Base-by-base conservation (phyloP, 2,888 invertebrate species). In the Hypselothyrea guttata region DNA sequence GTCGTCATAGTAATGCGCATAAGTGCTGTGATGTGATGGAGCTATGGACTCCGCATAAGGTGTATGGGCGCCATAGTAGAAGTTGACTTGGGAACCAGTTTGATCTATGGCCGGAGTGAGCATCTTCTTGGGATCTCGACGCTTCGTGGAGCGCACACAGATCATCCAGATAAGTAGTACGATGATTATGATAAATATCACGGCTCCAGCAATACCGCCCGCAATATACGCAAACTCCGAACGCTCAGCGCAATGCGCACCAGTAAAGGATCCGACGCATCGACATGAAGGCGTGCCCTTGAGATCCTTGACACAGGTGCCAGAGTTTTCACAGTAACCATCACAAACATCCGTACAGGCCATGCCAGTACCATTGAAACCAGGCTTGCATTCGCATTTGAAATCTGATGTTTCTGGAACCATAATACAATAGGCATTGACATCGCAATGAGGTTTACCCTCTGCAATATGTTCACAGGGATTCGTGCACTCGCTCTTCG, bases 111-210 rank as follows among this genome's bases (percentile, higher is more conserved):
- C 96, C 66, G 96, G 96, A 12, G 95, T 95, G 13, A 96, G 91
- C 86, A 97, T 94, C 91, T 97, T 97, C 93, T 97, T 97, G 79
- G 97, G 96, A 92, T 97, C 96, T 88, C 95, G 94, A 90, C 95
- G 94, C 86, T 95, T 93, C 49, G 95, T 94, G n/a, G 96, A 94
- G 87, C 96, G 94, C 58, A 96, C 97, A 89, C 98, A 98, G 88
- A 98, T 98, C 97, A 98, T 98, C 97, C 97, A 98, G 77, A 98
- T 96, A 51, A 98, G 93, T 68, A 98, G 92, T 30, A 97, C 97
- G 81, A 97, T 94, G 90, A 98, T 94, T 86, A 98, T 97, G 75
- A 97, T 95, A 86, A 98, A 94, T 78, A 97, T 95, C 61, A 98
- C 97, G n/a, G 96, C 95, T 12, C 96, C 97, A 5, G 97, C 97